Evolutionary conservation across 2,888 invertebrate genomes (phyloP), one percentile per base, ranked within the genome.

Genomic region (Sesamia inferens): DNA sequence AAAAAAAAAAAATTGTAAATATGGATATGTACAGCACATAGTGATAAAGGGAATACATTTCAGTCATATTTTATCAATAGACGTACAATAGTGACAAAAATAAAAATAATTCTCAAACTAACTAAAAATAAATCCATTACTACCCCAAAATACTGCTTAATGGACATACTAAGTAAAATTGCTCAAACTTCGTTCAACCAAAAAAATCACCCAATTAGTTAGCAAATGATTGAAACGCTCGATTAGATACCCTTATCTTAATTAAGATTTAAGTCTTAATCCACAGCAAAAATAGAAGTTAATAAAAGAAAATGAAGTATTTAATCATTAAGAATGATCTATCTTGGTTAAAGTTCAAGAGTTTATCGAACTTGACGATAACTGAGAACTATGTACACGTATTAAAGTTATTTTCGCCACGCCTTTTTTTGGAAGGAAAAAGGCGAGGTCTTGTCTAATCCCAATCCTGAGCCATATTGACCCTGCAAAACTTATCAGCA

Each of bases 231-330:
- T 64, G 14, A 76, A 39, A 16, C 14, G 10, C 6, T 69, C 3
- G 7, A 19, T 24, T 42, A 62, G 19, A 74, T 19, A 55, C 19
- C 22, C 55, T 31, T 48, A 47, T 48, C 44, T 13, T 47, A 61
- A 22, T 13, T 59, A 39, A 54, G 24, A n/a, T 13, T 62, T 8
- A 42, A 31, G 22, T 22, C 47, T 64, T 76, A 47, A 70, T 75
- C 59, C 70, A 55, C 11, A 24, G 13, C 48, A 55, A 19, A 75
- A 14, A 61, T 13, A 1, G 61, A 65, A 71, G 42, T 48, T 65
- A n/a, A 76, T 55, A 61, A 14, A 71, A 47, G n/a, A 42, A 48
- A 39, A 8, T 58, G 58, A 58, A 10, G 22, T 14, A 44, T 48
- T 14, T 6, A 42, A 51, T 51, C 0, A 42, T 54, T 24, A 51